These are phyloP conservation scores for Anneissia japonica DNA, from an alignment of 35 echinoderm and acorn worm species.

Conservation along the genomic window DNA sequence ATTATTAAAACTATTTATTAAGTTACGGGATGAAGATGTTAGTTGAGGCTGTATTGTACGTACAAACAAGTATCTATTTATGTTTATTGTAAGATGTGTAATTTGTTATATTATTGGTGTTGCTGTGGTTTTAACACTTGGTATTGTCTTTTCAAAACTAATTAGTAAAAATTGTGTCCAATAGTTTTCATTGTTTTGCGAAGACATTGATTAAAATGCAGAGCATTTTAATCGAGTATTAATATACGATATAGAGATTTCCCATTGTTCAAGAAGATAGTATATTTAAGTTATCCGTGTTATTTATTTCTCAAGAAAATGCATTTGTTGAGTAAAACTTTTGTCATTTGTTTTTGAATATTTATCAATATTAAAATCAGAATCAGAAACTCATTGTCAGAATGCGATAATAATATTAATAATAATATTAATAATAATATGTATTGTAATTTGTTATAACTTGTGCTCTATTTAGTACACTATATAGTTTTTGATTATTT, in stretches of 20 bases:
- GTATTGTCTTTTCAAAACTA: neutral
- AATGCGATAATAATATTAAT: neutral
- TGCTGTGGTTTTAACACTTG: neutral
- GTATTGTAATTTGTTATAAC: neutral
- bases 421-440: neutral
- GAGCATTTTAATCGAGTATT: neutral
- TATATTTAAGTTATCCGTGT: slow-evolving; percentile 3
- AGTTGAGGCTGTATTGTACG: neutral
- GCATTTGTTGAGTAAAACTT: neutral
- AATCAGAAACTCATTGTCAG: neutral
- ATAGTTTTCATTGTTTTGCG: neutral
- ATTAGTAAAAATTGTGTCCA: neutral
- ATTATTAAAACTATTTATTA: neutral
- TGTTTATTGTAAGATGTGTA: neutral
- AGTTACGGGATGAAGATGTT: neutral
- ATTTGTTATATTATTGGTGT: neutral
- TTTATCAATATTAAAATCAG: neutral
- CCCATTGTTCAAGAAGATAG: neutral
- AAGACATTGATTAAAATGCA: neutral
- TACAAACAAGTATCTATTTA: neutral
- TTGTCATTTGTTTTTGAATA: neutral
- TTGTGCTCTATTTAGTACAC: neutral
- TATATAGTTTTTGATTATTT: neutral
- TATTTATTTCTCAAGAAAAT: neutral
- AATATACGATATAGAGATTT: neutral